Base-by-base conservation (phyloP, 2,797 vertebrate genomes). In the Parauchenoglanis ngamensis region DNA sequence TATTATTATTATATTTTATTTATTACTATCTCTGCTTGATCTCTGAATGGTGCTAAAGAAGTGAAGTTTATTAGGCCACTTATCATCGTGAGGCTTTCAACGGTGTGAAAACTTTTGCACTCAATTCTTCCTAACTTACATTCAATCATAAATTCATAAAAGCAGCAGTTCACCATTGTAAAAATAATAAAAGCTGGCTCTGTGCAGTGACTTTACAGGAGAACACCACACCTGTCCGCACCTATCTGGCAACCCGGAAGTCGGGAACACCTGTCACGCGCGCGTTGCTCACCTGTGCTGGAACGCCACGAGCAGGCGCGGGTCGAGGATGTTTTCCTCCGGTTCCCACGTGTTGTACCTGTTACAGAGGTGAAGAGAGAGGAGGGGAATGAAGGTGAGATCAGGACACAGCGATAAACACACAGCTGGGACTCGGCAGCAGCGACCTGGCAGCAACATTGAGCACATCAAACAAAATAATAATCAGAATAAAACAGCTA, bases 281-380 rank as follows among this genome's bases (percentile, higher is more conserved):
- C 65, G 65, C 40, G 31, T 35, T 67, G 89, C 96, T 92, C 93
- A 98, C 98, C 98, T 96, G 96, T 97, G 97, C 90, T 96, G 94
- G 93, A 98, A 98, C 72, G 97, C 97, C 88, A 98, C 96, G 3
- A 98, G 96, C 80, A 98, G 95, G 76, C 97, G 94, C 12, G 98
- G 98, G 91, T 98, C 98, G 94, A 98, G 93, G 92, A 98, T 98
- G 94, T 98, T 98, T 90, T 98, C 97, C 92, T 98, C 97, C 0
- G 97, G 97, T 84, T 98, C 97, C 97, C 97, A 98, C 88, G 98
- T 98, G 96, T 97, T 98, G 93, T 98, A 98, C 93, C 97, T 98
- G 89, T 91, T 19, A 90, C 88, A 94, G 90, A 93, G 88, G 91
- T 63, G 65, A 7, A 54, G 7, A 35, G 17, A 78, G 76, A 78